A percentile compares a stretch with the other conserved stretches of the same genome.
Evolutionary conservation across 1,140 invertebrate species (phyloP).

Genomic region (Drosophila pachea): DNA sequence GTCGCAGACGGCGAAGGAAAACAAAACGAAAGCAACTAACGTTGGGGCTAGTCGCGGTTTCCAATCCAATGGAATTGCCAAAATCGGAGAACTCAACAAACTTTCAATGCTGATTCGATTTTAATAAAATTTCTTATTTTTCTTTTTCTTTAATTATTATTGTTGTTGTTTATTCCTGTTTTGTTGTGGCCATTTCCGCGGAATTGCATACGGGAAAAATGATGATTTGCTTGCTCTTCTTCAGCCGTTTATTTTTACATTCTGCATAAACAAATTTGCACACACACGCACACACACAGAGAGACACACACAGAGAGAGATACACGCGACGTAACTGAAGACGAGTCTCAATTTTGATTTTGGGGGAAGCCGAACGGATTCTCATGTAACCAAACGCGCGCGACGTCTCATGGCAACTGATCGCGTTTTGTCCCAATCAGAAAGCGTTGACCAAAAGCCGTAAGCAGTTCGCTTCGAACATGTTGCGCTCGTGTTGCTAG

Average conservation of each 20-base stretch:
- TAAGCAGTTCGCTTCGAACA: constrained; percentile 40
- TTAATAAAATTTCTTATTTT: constrained; percentile 17
- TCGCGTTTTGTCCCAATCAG: constrained; percentile 41
- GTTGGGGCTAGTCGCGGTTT: constrained; percentile 32
- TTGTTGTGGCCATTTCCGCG: constrained; percentile 45
- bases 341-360: constrained; percentile 18
- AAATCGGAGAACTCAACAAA: constrained; percentile 33
- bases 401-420: constrained; percentile 60
- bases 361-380: constrained; percentile 35
- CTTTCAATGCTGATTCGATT: constrained; percentile 52
- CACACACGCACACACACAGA: constrained; percentile 33
- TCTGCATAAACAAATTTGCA: constrained; percentile 62
- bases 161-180: background rate
- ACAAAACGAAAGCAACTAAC: background rate
- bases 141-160: too few species aligned
- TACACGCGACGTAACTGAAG: constrained; percentile 4
- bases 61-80: constrained; percentile 43
- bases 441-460: constrained; percentile 18
- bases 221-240: constrained; percentile 38
- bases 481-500: constrained; percentile 43
- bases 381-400: constrained; percentile 64
- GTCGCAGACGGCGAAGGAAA: too few species aligned
- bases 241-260: constrained; percentile 40
- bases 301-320: constrained; percentile 31
- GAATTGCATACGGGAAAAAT: constrained; percentile 46